These are phyloP conservation scores for Rhinichthys osculus DNA, from an alignment of 2,797 vertebrate genomes.

Conservation along the genomic window DNA sequence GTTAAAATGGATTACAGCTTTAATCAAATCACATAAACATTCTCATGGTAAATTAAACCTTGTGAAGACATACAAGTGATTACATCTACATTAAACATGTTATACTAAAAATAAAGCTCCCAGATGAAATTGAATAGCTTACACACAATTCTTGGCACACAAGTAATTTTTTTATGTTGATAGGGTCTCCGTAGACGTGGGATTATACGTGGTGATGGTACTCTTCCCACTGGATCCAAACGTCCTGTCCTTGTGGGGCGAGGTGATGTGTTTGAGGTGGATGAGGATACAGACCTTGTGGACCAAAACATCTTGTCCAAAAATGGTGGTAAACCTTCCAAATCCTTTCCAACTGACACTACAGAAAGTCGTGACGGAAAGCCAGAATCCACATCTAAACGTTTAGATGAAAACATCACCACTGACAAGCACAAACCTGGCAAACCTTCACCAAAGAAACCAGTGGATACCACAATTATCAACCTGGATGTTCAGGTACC, in stretches of 20 bases:
- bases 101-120: not conserved
- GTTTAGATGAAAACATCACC: conserved; percentile 81
- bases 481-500: conserved; percentile 61
- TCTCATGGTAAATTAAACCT: not conserved
- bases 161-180: conserved; percentile 22
- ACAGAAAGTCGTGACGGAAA: conserved; percentile 70
- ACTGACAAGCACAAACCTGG: conserved; percentile 72
- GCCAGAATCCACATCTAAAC: conserved; percentile 70
- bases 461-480: conserved; percentile 63
- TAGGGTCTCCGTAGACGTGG: conserved; percentile 53
- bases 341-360: conserved; percentile 7
- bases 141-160: not conserved
- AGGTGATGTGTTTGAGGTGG: conserved; percentile 78
- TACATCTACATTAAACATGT: conserved; percentile 6
- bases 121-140: conserved; percentile 3
- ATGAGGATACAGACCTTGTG: conserved; percentile 80
- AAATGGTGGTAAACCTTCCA: conserved; percentile 46
- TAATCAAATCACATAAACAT: conserved; percentile 35
- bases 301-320: conserved; percentile 64
- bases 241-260: conserved; percentile 67
- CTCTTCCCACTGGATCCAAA: conserved; percentile 67
- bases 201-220: conserved; percentile 75
- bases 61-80: not conserved
- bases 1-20: conserved; percentile 10
- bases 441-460: conserved; percentile 69